phyloP scores from a whole-genome alignment of 2,797 vertebrate species.

The Limosa lapponica region DNA sequence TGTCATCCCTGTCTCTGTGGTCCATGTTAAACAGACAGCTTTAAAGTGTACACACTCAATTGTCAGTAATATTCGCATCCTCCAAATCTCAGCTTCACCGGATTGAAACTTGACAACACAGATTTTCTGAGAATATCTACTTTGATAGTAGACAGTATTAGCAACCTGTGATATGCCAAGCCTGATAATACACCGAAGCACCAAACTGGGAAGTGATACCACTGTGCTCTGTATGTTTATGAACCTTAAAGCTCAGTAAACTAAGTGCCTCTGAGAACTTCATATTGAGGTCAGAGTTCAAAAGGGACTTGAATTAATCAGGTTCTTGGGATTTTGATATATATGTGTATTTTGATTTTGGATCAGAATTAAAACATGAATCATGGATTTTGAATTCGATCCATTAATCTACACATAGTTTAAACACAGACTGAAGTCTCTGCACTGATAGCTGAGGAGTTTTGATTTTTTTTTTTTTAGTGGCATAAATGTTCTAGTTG shows the following conservation, averaged over 20 bases:
- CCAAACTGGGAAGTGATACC: not conserved
- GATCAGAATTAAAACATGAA: not conserved
- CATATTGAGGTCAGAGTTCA: not conserved
- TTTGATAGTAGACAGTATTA: not conserved
- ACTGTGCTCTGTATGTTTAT: not conserved
- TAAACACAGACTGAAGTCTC: not conserved
- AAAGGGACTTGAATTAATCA: not conserved
- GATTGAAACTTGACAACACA: not conserved
- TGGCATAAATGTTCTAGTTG: not conserved
- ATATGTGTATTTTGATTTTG: not conserved
- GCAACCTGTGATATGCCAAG: not conserved
- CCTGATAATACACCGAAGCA: not conserved
- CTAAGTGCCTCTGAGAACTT: not conserved
- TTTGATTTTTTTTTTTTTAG: not conserved
- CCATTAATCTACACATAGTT: not conserved
- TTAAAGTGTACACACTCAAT: not conserved
- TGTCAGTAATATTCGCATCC: not conserved
- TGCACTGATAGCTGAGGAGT: not conserved
- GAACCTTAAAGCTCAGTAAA: not conserved
- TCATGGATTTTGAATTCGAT: not conserved
- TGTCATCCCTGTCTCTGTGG: not conserved
- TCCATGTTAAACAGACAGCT: not conserved
- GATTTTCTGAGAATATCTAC: not conserved
- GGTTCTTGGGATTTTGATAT: not conserved
- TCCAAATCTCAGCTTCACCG: not conserved